Conservation (phyloP, 37 sponge, comb jelly and placozoan genomes). For the Aplysina aerophoba region DNA sequence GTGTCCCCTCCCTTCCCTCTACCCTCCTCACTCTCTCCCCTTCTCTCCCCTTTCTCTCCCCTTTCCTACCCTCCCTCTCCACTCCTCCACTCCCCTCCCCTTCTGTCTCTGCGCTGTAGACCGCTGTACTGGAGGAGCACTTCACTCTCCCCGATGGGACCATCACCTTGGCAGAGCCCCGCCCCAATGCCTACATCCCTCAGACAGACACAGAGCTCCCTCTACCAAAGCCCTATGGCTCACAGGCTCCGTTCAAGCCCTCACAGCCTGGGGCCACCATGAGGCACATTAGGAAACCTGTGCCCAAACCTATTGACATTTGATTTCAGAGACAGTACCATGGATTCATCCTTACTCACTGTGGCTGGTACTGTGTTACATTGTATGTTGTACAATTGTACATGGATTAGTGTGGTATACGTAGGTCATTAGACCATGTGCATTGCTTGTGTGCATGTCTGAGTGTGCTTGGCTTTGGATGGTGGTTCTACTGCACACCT, state of each 20-base stretch:
- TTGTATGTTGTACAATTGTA: background rate
- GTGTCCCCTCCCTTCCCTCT: too few species aligned
- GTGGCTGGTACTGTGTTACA: background rate
- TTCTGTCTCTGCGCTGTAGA: background rate
- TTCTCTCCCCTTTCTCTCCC: background rate
- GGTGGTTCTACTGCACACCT: too few species aligned
- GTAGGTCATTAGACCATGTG: too few species aligned
- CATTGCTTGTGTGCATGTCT: too few species aligned
- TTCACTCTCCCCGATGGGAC: constrained; percentile 73
- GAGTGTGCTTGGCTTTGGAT: too few species aligned
- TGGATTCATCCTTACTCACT: background rate
- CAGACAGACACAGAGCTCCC: constrained; percentile 86
- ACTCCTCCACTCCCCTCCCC: background rate
- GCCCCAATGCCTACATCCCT: constrained; percentile 98
- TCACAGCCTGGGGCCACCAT: constrained; percentile 89
- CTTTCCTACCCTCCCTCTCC: too few species aligned
- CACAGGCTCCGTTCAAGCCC: constrained; percentile 97
- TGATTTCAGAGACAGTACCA: constrained; percentile 41
- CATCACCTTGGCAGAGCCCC: constrained; percentile 83
- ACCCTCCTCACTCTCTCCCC: too few species aligned
- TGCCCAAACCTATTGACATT: constrained; percentile 92
- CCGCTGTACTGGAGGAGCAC: constrained; percentile 51
- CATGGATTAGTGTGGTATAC: too few species aligned
- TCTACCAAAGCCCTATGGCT: constrained; percentile 95
- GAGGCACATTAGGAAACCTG: constrained; percentile 96